A percentile compares a stretch with the other conserved stretches of the same genome.
Conservation (phyloP, 2,888 invertebrate species). For the Scelioninae gen. 1 region DNA sequence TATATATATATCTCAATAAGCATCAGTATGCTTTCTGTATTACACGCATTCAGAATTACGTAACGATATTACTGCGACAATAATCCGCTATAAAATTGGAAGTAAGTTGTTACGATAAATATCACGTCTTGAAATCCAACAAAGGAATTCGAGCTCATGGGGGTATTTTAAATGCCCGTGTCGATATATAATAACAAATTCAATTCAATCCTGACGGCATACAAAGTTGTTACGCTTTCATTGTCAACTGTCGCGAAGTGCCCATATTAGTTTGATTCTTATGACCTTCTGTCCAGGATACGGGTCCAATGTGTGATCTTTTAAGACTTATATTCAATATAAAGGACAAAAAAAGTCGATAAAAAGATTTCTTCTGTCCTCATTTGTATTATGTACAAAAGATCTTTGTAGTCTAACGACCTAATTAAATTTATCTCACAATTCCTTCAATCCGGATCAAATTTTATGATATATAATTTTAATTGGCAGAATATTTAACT, state of each 20-base stretch:
- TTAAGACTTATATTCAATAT: constrained; percentile 51
- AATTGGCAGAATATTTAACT: too few relatives aligned
- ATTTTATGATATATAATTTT: too few relatives aligned
- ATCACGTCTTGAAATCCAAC: constrained; percentile 51
- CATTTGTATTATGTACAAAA: not conserved
- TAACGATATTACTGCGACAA: constrained; percentile 41
- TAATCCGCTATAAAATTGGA: constrained; percentile 59
- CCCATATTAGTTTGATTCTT: constrained; percentile 66
- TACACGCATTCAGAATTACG: constrained; percentile 48
- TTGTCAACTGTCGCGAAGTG: constrained; percentile 61
- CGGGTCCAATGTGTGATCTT: constrained; percentile 70
- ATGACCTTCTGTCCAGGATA: constrained; percentile 61
- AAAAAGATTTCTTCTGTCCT: constrained; percentile 7
- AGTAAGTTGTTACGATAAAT: constrained; percentile 56
- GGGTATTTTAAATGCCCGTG: constrained; percentile 67
- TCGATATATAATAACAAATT: constrained; percentile 54
- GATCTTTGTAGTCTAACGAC: not conserved
- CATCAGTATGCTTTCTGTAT: constrained; percentile 33
- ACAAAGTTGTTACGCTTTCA: constrained; percentile 65
- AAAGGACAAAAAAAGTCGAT: constrained; percentile 49
- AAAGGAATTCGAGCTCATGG: constrained; percentile 63
- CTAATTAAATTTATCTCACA: not conserved
- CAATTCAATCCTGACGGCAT: constrained; percentile 58
- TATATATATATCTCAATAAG: constrained; percentile 19
- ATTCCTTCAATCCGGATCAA: too few relatives aligned